Percentiles rank a stretch among this genome's conserved stretches.
Evolutionary conservation across 2,888 invertebrate species (phyloP).

Genomic region (Deroplatys truncata): DNA sequence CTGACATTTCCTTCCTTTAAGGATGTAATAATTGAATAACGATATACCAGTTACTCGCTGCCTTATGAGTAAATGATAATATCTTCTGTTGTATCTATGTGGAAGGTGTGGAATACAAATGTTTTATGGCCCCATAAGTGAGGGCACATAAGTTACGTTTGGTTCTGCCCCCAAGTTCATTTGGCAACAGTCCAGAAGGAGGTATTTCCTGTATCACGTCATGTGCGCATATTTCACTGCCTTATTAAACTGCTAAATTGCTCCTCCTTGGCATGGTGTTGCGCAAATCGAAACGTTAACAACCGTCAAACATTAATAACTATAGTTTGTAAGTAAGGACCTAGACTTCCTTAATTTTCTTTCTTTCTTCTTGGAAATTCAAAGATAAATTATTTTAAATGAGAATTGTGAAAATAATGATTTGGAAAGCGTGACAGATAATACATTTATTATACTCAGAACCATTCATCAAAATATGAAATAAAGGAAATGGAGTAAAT

Average conservation of each 20-base stretch:
- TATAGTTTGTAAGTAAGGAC: background rate
- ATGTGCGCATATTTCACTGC: background rate
- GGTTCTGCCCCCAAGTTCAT: background rate
- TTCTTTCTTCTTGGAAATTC: background rate
- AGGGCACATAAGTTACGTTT: background rate
- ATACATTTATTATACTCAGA: too few species aligned
- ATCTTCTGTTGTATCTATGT: background rate
- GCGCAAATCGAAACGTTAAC: background rate
- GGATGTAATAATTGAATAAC: background rate
- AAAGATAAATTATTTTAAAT: background rate
- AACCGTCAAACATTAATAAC: background rate
- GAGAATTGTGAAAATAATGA: background rate
- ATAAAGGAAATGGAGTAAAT: too few species aligned
- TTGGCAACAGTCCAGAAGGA: background rate
- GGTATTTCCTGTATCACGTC: background rate
- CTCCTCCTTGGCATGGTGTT: background rate
- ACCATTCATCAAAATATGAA: too few species aligned
- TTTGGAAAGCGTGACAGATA: too few species aligned
- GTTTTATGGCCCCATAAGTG: background rate
- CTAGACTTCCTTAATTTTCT: background rate
- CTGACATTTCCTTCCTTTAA: background rate
- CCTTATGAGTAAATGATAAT: background rate
- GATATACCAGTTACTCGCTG: background rate
- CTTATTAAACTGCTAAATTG: background rate
- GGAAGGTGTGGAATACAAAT: background rate